phyloP scores from a whole-genome alignment of 2,888 invertebrate genomes.

The Cartodere bifasciata region DNA sequence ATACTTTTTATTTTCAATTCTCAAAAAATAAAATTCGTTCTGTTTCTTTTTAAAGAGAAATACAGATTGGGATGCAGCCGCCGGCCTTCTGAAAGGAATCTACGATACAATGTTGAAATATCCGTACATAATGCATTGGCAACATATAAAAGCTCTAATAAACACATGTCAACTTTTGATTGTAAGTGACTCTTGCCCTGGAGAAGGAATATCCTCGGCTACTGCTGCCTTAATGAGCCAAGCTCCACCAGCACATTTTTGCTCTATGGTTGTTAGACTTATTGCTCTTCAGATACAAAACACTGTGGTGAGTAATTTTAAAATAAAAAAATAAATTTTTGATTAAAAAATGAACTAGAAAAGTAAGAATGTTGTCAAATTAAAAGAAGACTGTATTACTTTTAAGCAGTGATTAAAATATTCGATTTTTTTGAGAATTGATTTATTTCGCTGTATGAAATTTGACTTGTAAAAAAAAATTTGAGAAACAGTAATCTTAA shows the following conservation, averaged over 20 bases:
- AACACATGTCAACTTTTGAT: slow-evolving; percentile 76
- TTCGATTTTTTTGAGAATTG: too few species aligned
- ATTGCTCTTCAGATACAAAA: slow-evolving; percentile 92
- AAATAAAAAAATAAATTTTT: too few species aligned
- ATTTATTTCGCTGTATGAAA: too few species aligned
- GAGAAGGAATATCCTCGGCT: slow-evolving; percentile 66
- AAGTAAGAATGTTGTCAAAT: too few species aligned
- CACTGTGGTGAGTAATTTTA: slow-evolving; percentile 68
- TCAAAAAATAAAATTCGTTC: slow-evolving; percentile 4
- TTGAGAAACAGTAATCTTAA: too few species aligned
- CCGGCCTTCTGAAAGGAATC: slow-evolving; percentile 83
- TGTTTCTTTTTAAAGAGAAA: slow-evolving; percentile 54
- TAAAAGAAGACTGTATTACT: too few species aligned
- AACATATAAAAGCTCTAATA: slow-evolving; percentile 80
- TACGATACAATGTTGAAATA: slow-evolving; percentile 88
- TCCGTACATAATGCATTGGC: slow-evolving; percentile 93
- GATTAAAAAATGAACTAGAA: too few species aligned
- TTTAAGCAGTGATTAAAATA: too few species aligned
- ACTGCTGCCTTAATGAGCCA: slow-evolving; percentile 80
- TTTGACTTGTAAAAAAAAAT: too few species aligned
- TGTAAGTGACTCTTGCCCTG: slow-evolving; percentile 58
- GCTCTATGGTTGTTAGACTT: slow-evolving; percentile 88
- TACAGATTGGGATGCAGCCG: slow-evolving; percentile 96
- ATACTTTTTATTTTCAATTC: too few species aligned
- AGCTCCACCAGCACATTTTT: slow-evolving; percentile 89